phyloP scores from a whole-genome alignment of 1,140 invertebrate species.

The Drosophila sechellia region DNA sequence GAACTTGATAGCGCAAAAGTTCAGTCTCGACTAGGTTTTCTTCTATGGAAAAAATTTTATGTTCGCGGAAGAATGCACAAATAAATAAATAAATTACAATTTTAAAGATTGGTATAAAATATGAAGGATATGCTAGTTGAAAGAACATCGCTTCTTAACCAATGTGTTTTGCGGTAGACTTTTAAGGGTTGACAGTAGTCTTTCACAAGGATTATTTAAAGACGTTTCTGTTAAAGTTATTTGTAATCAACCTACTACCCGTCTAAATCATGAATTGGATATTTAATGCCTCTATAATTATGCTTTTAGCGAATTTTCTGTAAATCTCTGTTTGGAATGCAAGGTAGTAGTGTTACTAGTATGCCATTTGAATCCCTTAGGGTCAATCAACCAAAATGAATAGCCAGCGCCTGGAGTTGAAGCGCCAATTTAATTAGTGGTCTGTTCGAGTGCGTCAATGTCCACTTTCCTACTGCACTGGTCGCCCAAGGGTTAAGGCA shows the following conservation, averaged over 20 bases:
- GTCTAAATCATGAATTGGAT: too few species aligned
- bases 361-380: not conserved
- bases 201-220: too few species aligned
- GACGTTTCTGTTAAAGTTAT: too few species aligned
- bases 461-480: conserved; percentile 4
- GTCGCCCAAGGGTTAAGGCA: conserved; percentile 32
- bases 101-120: conserved; percentile 24
- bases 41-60: conserved; percentile 10
- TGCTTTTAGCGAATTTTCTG: not conserved
- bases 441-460: conserved; percentile 7
- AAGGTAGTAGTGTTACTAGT: not conserved
- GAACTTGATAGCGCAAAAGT: conserved; percentile 1
- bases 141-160: conserved; percentile 22
- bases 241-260: too few species aligned
- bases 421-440: conserved; percentile 6
- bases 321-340: not conserved
- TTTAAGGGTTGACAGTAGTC: not conserved
- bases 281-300: too few species aligned
- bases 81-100: conserved; percentile 72
- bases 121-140: not conserved
- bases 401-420: conserved; percentile 12
- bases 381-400: not conserved
- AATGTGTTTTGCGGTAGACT: conserved; percentile 11
- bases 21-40: not conserved
- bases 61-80: conserved; percentile 35